These are phyloP conservation scores for Bombus difficillimus DNA, from an alignment of 1,140 invertebrate genomes.

Conservation along the genomic window DNA sequence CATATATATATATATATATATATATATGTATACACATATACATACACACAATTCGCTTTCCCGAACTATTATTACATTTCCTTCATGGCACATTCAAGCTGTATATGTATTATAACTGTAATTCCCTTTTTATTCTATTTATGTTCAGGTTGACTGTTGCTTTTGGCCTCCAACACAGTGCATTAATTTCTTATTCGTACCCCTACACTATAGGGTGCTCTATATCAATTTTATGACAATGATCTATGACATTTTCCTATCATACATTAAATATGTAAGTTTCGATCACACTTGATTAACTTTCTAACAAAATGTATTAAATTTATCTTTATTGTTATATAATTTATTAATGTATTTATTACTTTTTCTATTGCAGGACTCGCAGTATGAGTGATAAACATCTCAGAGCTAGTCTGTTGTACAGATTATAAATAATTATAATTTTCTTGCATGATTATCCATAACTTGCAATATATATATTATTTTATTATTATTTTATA, in stretches of 20 bases:
- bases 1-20: slow-evolving; percentile 42
- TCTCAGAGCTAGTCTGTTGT: slow-evolving; percentile 31
- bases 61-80: background rate
- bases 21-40: too few species aligned
- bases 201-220: slow-evolving; percentile 89
- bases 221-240: slow-evolving; percentile 91
- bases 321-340: background rate
- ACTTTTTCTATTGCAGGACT: slow-evolving; percentile 42
- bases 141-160: slow-evolving; percentile 87
- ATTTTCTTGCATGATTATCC: slow-evolving; percentile 20
- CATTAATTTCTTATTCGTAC: slow-evolving; percentile 90
- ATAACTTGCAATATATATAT: background rate
- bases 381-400: slow-evolving; percentile 42
- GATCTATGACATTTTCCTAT: slow-evolving; percentile 91
- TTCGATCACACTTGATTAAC: background rate
- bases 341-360: background rate
- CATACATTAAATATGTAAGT: slow-evolving; percentile 90
- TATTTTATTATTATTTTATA: too few species aligned
- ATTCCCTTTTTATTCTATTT: slow-evolving; percentile 27
- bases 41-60: background rate
- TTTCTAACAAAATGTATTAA: background rate
- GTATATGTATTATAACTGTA: background rate
- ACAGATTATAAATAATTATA: background rate
- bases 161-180: slow-evolving; percentile 93
- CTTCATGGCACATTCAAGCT: background rate